Conservation (phyloP, 2,888 invertebrate genomes). For the Rhamphomyia laevipes region DNA sequence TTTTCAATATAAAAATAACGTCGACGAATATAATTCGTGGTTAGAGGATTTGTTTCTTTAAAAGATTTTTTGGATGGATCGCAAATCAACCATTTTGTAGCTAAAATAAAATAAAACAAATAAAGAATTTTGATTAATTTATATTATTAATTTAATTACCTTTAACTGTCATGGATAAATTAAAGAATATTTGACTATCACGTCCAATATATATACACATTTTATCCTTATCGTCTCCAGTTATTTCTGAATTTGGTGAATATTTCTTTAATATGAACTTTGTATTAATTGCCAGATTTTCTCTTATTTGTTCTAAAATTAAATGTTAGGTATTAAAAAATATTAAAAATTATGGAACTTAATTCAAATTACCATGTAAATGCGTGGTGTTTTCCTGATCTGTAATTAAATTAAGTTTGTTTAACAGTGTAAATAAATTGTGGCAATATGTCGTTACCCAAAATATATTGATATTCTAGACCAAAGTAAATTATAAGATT, state of each 20-base stretch:
- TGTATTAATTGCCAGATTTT: background rate
- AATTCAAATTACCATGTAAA: constrained; percentile 9
- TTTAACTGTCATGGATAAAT: constrained; percentile 45
- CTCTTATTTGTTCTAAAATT: background rate
- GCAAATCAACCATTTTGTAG: constrained; percentile 45
- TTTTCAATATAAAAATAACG: constrained; percentile 79
- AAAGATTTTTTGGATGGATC: constrained; percentile 39
- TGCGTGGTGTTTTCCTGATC: constrained; percentile 10
- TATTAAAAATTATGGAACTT: background rate
- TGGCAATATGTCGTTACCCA: constrained; percentile 36
- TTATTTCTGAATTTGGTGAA: constrained; percentile 21
- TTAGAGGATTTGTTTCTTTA: constrained; percentile 33
- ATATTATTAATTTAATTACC: constrained; percentile 26
- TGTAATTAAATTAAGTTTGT: background rate
- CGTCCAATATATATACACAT: constrained; percentile 54
- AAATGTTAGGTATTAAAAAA: background rate
- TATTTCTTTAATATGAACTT: constrained; percentile 19
- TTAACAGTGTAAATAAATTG: constrained; percentile 4
- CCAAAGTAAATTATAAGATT: constrained; percentile 53
- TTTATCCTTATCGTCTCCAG: constrained; percentile 33
- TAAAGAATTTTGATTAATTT: background rate
- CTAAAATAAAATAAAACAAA: constrained; percentile 29
- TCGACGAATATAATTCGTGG: constrained; percentile 57
- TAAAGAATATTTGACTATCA: constrained; percentile 52
- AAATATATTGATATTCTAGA: constrained; percentile 49